These are phyloP conservation scores for Cheumatopsyche charites DNA, from an alignment of 1,140 invertebrate genomes.

Conservation along the genomic window DNA sequence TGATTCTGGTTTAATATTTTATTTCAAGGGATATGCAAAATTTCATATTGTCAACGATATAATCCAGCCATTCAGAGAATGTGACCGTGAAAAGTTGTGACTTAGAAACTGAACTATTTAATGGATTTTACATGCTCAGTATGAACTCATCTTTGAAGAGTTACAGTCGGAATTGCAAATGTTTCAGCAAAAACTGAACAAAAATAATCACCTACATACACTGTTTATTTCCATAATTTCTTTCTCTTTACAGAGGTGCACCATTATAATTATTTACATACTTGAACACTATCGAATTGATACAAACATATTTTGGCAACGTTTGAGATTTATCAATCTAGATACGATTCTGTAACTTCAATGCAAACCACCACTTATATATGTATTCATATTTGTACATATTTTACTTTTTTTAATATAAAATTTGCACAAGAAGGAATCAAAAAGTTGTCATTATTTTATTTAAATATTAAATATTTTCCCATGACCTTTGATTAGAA, in stretches of 20 bases:
- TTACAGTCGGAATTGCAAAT: neutral
- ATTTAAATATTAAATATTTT: neutral
- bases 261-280: slow-evolving; percentile 13
- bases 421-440: too few species aligned
- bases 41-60: too few species aligned
- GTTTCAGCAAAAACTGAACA: neutral
- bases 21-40: too few species aligned
- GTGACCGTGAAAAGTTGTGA: too few species aligned
- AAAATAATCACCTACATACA: slow-evolving; percentile 12
- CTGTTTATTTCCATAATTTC: slow-evolving; percentile 4
- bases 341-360: neutral
- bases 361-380: slow-evolving; percentile 19
- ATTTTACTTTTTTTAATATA: slow-evolving; percentile 7
- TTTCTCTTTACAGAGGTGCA: slow-evolving; percentile 8
- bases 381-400: neutral
- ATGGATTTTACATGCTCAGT: too few species aligned
- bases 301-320: slow-evolving; percentile 26
- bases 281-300: slow-evolving; percentile 18
- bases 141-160: neutral
- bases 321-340: slow-evolving; percentile 15
- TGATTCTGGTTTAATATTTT: too few species aligned
- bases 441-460: neutral
- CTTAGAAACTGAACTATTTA: too few species aligned
- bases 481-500: neutral
- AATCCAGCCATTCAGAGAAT: too few species aligned